Percentiles rank a stretch among this genome's conserved stretches.
These are phyloP conservation scores for Callocephalon fimbriatum DNA, from an alignment of 2,113 vertebrate species.

Conservation along the genomic window DNA sequence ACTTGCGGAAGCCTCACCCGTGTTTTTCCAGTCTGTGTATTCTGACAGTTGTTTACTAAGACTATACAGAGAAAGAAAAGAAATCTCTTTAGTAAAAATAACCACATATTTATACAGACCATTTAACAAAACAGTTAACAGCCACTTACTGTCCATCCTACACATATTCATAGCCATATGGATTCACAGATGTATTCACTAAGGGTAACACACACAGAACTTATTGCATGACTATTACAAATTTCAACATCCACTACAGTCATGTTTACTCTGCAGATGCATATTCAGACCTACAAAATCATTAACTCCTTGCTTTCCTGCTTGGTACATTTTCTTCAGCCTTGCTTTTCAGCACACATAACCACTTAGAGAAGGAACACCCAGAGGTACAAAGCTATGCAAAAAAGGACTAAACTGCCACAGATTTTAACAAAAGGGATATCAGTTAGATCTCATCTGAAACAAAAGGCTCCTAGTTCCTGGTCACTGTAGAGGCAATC, in stretches of 20 bases:
- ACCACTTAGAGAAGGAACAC: neutral
- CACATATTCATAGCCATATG: neutral
- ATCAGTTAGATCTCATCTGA: neutral
- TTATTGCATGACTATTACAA: neutral
- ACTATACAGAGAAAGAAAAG: slow-evolving; percentile 51
- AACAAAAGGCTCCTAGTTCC: neutral
- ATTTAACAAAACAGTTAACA: neutral
- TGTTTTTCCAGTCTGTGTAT: slow-evolving; percentile 69
- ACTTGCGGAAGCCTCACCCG: slow-evolving; percentile 41
- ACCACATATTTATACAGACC: neutral
- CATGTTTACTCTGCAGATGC: accelerated
- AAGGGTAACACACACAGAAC: neutral
- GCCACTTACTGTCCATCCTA: neutral
- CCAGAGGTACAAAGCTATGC: neutral
- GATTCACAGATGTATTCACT: neutral
- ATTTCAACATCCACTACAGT: neutral
- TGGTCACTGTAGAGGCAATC: neutral
- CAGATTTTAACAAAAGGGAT: neutral
- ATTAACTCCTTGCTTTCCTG: neutral
- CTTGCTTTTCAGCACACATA: neutral
- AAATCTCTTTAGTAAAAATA: neutral
- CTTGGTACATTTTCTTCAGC: neutral
- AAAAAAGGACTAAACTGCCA: neutral
- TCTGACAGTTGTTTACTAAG: slow-evolving; percentile 85
- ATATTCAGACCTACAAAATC: accelerated